Base-by-base conservation (phyloP, 92 coral and sea anemone genomes). In the Heliopora coerulea region DNA sequence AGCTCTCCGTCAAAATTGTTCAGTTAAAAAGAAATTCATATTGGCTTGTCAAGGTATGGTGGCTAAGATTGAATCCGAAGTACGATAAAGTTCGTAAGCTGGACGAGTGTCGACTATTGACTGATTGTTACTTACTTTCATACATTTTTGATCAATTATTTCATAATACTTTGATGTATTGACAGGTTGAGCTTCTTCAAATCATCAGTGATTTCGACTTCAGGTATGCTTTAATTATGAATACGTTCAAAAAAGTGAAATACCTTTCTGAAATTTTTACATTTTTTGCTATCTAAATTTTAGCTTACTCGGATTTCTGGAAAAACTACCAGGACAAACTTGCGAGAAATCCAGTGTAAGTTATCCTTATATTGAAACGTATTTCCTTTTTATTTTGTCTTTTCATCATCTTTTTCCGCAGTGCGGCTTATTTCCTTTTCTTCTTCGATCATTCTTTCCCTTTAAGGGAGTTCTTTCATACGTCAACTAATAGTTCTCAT, bases 31-130 rank as follows among this genome's bases (percentile, higher is more conserved):
- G 75, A 40, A 92, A 86, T 60, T 73, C 97, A 15, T 92, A 92
- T 64, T 92, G 97, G 97, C 88, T 92, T 68, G 96, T 92, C 23
- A 92, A 92, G 97, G 97, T 92, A 64, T 26, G 63, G 15, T 8
- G 17, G 44, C n/a, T n/a, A n/a, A n/a, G n/a, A n/a, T n/a, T n/a
- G n/a, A n/a, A n/a, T n/a, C n/a, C n/a, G n/a, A n/a, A n/a, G n/a
- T n/a, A n/a, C n/a, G n/a, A n/a, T n/a, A n/a, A n/a, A n/a, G n/a
- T n/a, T n/a, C n/a, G n/a, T n/a, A n/a, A n/a, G n/a, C n/a, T n/a
- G n/a, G n/a, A n/a, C n/a, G n/a, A n/a, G n/a, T n/a, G n/a, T n/a
- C n/a, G n/a, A n/a, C n/a, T n/a, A 46, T 46, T 6, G 7, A 8
- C 2, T 15, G n/a, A 46, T 8, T 46, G n/a, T 46, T 34, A 34